A percentile compares a stretch with the other conserved stretches of the same genome.
These are phyloP conservation scores for Andrena bucephala DNA, from an alignment of 2,888 invertebrate genomes.

Conservation along the genomic window DNA sequence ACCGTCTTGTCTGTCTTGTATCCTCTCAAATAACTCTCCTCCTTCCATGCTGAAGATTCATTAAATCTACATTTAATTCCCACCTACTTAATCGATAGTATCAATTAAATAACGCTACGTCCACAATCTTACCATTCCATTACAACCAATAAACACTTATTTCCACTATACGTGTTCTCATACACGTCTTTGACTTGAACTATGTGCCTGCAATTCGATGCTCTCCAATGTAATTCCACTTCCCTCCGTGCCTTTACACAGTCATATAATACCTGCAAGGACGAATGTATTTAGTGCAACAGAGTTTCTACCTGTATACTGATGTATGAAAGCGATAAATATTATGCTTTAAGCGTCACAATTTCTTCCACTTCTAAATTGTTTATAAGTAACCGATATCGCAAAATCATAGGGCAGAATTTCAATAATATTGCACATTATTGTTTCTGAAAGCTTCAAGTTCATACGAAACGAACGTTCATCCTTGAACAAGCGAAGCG, in stretches of 20 bases:
- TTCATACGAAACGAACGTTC: not conserved
- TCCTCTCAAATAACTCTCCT: slow-evolving; percentile 98
- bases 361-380: too few relatives aligned
- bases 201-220: slow-evolving; percentile 95
- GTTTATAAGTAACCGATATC: too few relatives aligned
- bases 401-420: not conserved
- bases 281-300: slow-evolving; percentile 1
- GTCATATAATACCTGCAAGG: slow-evolving; percentile 92
- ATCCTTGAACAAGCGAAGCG: slow-evolving; percentile 20
- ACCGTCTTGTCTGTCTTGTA: slow-evolving; percentile 97
- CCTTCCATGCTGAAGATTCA: slow-evolving; percentile 93
- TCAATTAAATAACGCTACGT: not conserved
- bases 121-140: slow-evolving; percentile 95
- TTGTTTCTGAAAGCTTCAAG: slow-evolving; percentile 7
- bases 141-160: slow-evolving; percentile 97
- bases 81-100: not conserved
- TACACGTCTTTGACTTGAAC: slow-evolving; percentile 97
- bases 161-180: slow-evolving; percentile 97
- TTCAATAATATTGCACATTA: not conserved
- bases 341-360: too few relatives aligned
- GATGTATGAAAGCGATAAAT: too few relatives aligned
- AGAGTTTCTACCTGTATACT: not conserved
- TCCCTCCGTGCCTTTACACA: slow-evolving; percentile 96
- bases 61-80: slow-evolving; percentile 6
- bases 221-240: slow-evolving; percentile 98